These are phyloP conservation scores for Chrysotoxum bicinctum DNA, from an alignment of 2,888 invertebrate species.

Conservation along the genomic window DNA sequence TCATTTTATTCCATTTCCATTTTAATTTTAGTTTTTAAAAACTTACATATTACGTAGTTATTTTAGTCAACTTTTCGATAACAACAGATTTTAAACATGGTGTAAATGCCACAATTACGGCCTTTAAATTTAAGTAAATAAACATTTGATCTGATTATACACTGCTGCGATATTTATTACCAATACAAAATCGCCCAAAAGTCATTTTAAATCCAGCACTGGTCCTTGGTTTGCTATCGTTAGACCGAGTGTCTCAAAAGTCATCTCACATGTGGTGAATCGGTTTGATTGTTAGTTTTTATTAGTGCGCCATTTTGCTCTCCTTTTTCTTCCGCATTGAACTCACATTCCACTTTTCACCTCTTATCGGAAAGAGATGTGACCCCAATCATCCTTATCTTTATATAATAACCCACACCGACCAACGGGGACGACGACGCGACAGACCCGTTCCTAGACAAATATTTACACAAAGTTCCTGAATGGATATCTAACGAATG, in stretches of 20 bases:
- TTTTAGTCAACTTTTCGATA: too few species aligned
- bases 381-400: constrained; percentile 69
- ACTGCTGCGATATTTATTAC: too few species aligned
- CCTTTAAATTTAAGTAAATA: too few species aligned
- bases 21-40: too few species aligned
- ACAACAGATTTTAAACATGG: too few species aligned
- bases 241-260: constrained; percentile 39
- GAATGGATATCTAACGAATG: constrained; percentile 71
- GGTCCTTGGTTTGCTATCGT: constrained; percentile 37
- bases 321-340: neutral
- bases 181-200: too few species aligned
- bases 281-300: constrained; percentile 71
- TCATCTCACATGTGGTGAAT: constrained; percentile 69
- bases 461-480: constrained; percentile 68
- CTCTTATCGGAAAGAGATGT: constrained; percentile 61
- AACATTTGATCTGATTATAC: too few species aligned
- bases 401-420: constrained; percentile 22
- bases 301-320: constrained; percentile 50
- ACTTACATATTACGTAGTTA: too few species aligned
- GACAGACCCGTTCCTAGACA: constrained; percentile 45
- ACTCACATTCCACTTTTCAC: constrained; percentile 66
- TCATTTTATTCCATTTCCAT: too few species aligned
- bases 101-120: too few species aligned
- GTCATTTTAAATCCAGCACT: neutral
- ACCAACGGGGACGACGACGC: neutral